A percentile compares a stretch with the other conserved stretches of the same genome.
phyloP scores from a whole-genome alignment of 2,888 invertebrate species.

The Xanthia icteritia region DNA sequence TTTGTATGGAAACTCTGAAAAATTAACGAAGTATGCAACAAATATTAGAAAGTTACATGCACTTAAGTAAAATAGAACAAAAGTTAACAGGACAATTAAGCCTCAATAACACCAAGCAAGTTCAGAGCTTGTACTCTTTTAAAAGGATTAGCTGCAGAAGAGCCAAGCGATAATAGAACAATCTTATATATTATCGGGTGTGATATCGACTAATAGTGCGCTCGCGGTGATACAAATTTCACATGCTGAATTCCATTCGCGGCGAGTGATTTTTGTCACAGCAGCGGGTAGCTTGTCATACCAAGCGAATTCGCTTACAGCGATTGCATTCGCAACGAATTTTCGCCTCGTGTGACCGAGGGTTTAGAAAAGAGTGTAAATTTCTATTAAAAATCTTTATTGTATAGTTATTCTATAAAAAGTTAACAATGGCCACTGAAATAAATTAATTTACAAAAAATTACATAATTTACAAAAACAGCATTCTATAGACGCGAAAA shows the following conservation, averaged over 20 bases:
- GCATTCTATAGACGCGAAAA: background rate
- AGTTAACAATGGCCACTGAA: background rate
- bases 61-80: no score
- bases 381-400: background rate
- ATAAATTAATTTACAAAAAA: background rate
- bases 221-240: no score
- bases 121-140: background rate
- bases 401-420: background rate
- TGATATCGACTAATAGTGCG: background rate
- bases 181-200: background rate
- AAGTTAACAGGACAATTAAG: no score
- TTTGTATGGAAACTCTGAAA: slow-evolving; percentile 5
- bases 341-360: background rate
- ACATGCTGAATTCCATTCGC: background rate
- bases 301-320: background rate
- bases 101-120: background rate
- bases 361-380: background rate
- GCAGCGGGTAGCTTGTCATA: no score
- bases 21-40: no score
- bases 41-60: no score
- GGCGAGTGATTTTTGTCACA: background rate
- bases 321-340: background rate
- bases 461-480: background rate
- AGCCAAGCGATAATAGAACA: background rate
- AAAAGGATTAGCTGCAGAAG: background rate